Conservation (phyloP, 2,113 vertebrate genomes). For the Cheirogaleus medius region DNA sequence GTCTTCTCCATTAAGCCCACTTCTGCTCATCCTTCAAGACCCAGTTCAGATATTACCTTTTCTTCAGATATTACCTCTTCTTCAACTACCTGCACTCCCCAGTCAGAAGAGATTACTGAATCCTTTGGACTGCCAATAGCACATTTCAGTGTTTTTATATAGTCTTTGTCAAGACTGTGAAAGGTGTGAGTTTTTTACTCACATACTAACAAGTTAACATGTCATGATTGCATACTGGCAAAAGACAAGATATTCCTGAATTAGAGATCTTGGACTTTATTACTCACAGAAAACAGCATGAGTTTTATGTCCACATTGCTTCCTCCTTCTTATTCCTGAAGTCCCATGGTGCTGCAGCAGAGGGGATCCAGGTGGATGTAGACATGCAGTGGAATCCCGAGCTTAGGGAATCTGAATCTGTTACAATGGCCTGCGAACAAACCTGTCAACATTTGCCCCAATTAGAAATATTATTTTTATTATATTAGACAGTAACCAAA, state of each 20-base stretch:
- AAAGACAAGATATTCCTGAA: neutral
- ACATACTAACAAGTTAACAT: neutral
- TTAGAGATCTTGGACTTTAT: neutral
- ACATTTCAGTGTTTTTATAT: neutral
- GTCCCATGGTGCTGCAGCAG: too few species aligned
- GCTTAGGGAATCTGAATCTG: neutral
- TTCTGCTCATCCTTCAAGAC: neutral
- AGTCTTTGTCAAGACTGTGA: neutral
- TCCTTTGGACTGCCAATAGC: neutral
- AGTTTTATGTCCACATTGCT: neutral
- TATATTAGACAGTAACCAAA: neutral
- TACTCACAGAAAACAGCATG: neutral
- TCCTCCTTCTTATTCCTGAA: neutral
- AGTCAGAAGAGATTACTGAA: neutral
- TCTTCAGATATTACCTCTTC: neutral
- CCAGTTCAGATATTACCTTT: neutral
- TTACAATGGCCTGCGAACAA: neutral
- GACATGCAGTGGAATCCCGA: neutral
- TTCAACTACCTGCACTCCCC: neutral
- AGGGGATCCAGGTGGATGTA: neutral
- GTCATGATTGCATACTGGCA: neutral
- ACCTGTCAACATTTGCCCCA: neutral
- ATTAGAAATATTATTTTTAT: neutral
- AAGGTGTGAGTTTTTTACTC: neutral
- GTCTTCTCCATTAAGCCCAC: neutral